phyloP scores from a whole-genome alignment of 2,888 invertebrate species.

The Myopa testacea region DNA sequence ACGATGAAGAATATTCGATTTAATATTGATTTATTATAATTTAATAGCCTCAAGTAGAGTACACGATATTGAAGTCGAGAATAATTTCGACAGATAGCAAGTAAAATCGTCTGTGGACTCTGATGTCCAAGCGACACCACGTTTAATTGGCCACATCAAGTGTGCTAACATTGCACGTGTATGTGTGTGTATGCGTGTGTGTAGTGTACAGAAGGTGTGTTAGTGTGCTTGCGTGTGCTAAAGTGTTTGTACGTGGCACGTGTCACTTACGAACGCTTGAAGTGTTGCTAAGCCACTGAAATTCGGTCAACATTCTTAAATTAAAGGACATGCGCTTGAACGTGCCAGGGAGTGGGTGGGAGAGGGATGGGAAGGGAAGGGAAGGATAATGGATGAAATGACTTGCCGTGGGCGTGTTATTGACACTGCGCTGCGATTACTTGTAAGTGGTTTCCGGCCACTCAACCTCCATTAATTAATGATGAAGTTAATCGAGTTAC shows the following conservation, averaged over 20 bases:
- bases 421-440: constrained; percentile 23
- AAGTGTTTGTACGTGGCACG: background rate
- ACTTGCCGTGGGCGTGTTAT: background rate
- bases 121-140: too few species aligned
- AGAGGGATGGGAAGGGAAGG: background rate
- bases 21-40: background rate
- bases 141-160: too few species aligned
- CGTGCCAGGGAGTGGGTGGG: background rate
- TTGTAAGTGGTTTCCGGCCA: constrained; percentile 14
- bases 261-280: constrained; percentile 8
- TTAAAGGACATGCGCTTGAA: constrained; percentile 12
- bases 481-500: constrained; percentile 27
- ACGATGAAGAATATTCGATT: too few species aligned
- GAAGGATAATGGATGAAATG: background rate
- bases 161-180: background rate
- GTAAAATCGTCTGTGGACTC: too few species aligned
- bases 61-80: background rate
- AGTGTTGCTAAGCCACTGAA: constrained; percentile 28
- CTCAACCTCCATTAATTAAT: constrained; percentile 13
- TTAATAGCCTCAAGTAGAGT: background rate
- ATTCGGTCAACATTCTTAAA: constrained; percentile 32
- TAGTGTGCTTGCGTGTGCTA: background rate
- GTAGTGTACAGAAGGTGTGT: background rate
- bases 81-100: too few species aligned
- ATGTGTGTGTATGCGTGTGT: background rate